A percentile compares a stretch with the other conserved stretches of the same genome.
Evolutionary conservation across 92 coral and sea anemone species (phyloP).

Genomic region (Galaxea fascicularis): DNA sequence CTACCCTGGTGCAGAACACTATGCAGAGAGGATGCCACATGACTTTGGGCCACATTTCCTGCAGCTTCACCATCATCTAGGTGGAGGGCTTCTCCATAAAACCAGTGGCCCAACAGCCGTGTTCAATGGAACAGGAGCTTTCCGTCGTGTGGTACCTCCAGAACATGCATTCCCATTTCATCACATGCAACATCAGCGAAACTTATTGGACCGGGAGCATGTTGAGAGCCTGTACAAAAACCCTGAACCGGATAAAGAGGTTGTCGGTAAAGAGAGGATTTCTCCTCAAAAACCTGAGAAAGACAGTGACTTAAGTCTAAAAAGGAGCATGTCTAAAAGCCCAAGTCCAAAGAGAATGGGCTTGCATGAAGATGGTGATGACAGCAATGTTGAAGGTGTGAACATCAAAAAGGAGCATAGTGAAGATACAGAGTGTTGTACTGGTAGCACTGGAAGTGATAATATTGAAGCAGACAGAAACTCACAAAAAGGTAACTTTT

Average conservation of each 20-base stretch:
- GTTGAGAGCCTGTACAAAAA: slow-evolving; percentile 76
- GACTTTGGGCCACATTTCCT: slow-evolving; percentile 83
- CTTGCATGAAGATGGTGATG: slow-evolving; percentile 50
- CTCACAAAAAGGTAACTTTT: slow-evolving; percentile 7
- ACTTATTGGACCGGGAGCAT: slow-evolving; percentile 78
- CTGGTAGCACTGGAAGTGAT: slow-evolving; percentile 43
- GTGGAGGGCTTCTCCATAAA: slow-evolving; percentile 82
- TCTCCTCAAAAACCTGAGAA: slow-evolving; percentile 72
- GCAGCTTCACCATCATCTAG: slow-evolving; percentile 83
- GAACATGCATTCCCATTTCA: slow-evolving; percentile 89
- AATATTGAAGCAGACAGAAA: slow-evolving; percentile 10
- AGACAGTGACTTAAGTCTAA: slow-evolving; percentile 50
- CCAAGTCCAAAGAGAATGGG: slow-evolving; percentile 78
- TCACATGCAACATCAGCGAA: slow-evolving; percentile 84
- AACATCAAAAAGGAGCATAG: slow-evolving; percentile 29
- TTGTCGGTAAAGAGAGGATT: slow-evolving; percentile 63
- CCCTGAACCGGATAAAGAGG: slow-evolving; percentile 64
- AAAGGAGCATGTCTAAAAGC: slow-evolving; percentile 53
- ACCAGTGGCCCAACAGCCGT: slow-evolving; percentile 79
- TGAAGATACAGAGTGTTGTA: slow-evolving; percentile 25
- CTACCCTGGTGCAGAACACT: slow-evolving; percentile 80
- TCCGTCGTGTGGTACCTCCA: slow-evolving; percentile 80
- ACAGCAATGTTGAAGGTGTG: background rate
- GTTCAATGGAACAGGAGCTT: slow-evolving; percentile 89
- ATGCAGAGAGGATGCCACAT: slow-evolving; percentile 83